Percentiles rank a stretch among this genome's conserved stretches.
phyloP scores from a whole-genome alignment of 2,797 vertebrate genomes.

The Cirrhinus molitorella region DNA sequence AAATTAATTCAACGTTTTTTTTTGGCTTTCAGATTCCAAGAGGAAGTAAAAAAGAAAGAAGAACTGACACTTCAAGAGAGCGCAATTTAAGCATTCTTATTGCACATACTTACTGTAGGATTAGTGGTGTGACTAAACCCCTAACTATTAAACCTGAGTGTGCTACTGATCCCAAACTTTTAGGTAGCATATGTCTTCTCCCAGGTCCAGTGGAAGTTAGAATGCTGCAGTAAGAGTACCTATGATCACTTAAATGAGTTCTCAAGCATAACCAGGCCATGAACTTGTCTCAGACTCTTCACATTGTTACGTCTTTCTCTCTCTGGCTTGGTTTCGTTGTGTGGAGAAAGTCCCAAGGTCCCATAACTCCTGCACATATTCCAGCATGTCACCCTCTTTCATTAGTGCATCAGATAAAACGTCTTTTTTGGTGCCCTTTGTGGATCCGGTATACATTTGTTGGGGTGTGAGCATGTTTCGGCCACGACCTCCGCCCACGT shows the following conservation, averaged over 20 bases:
- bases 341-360: neutral
- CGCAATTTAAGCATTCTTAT: neutral
- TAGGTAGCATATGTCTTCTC: neutral
- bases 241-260: neutral
- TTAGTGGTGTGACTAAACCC: neutral
- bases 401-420: constrained; percentile 22
- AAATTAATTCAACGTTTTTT: neutral
- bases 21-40: neutral
- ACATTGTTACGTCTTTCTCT: neutral
- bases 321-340: neutral
- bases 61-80: neutral
- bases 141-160: neutral
- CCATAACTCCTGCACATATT: neutral
- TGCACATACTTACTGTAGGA: neutral
- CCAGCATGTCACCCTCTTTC: neutral
- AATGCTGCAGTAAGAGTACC: neutral
- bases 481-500: constrained; percentile 22
- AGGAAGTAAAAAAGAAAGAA: neutral
- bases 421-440: constrained; percentile 3
- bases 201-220: constrained; percentile 5
- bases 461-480: neutral
- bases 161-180: neutral
- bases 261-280: neutral
- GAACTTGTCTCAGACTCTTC: neutral
- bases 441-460: neutral